A percentile compares a stretch with the other conserved stretches of the same genome.
Conservation (phyloP, 2,888 invertebrate genomes). For the Oegoconia quadripuncta region DNA sequence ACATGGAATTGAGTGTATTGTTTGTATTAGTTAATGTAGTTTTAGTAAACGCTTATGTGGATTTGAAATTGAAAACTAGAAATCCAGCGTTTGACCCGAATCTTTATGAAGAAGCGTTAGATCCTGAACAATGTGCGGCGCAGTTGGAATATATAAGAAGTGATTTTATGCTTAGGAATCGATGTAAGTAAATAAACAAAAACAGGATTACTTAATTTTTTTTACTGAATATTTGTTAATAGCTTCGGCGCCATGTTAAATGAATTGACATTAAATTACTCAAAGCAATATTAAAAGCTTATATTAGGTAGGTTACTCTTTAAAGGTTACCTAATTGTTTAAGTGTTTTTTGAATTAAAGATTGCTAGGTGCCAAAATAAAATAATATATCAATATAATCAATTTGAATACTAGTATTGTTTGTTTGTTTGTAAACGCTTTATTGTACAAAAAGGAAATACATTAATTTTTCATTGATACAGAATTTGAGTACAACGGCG, state of each 20-base stretch:
- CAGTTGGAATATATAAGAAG: slow-evolving; percentile 45
- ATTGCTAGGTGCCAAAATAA: too few relatives aligned
- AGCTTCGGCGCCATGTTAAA: too few relatives aligned
- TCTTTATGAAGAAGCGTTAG: slow-evolving; percentile 39
- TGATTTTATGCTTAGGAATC: slow-evolving; percentile 28
- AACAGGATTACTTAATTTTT: slow-evolving; percentile 3
- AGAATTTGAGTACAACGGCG: too few relatives aligned
- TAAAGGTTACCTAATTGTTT: too few relatives aligned
- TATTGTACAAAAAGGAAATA: too few relatives aligned
- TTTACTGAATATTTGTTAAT: neutral
- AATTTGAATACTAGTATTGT: too few relatives aligned
- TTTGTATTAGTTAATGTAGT: neutral
- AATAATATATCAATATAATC: too few relatives aligned
- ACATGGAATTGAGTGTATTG: neutral
- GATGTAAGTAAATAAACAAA: slow-evolving; percentile 45
- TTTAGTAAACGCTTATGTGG: neutral
- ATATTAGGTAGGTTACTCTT: too few relatives aligned
- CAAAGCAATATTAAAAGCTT: too few relatives aligned
- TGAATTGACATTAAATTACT: neutral
- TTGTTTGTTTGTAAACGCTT: too few relatives aligned
- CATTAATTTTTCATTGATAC: too few relatives aligned
- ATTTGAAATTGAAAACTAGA: slow-evolving; percentile 1
- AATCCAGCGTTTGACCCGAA: slow-evolving; percentile 4
- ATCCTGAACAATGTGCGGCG: slow-evolving; percentile 43
- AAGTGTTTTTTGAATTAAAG: too few relatives aligned